Base-by-base conservation (phyloP, 2,113 vertebrate genomes). In the Spheniscus mendiculus region DNA sequence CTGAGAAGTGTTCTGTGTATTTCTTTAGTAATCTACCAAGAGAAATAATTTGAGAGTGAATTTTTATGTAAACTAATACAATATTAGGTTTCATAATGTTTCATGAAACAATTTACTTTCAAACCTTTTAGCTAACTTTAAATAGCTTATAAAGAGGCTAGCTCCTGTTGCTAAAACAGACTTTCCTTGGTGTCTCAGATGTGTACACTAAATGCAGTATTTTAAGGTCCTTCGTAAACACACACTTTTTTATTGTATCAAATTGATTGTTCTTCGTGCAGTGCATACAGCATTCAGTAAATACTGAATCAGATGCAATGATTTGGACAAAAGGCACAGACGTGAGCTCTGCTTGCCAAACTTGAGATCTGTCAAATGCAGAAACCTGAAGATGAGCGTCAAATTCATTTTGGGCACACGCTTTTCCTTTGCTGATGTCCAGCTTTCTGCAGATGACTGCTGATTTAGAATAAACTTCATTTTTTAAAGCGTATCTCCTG, bases 141-240 rank as follows among this genome's bases (percentile, higher is more conserved):
- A 87, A 94, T 82, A 83, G 76, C 73, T 89, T 56, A 69, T 49
- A 17, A n/a, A 25, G 30, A 92, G 62, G 40, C 53, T 79, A 58
- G 34, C 23, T 94, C 26, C 77, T 78, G 85, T 96, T 97, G 87
- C 89, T 93, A 93, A 77, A 93, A 93, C 78, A 94, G 83, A 49
- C 45, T 56, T 71, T 26, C n/a, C 84, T 59, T 83, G 38, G 5
- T 66, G 58, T 66, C 45, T 93, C 62, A 67, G 87, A 91, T 77
- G 40, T 73, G 45, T 87, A 62, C 32, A 19, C 74, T 63, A 55
- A 70, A 86, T 36, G 59, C 14, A 67, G 87, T 80, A 83, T 95
- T 96, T 97, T 90, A 85, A 93, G 82, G 23, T 74, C 38, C 42
- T 93, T 88, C 66, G 25, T 91, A 93, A 96, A 83, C 49, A 58